phyloP scores from a whole-genome alignment of 2,888 invertebrate species.

The Pammene aurita region DNA sequence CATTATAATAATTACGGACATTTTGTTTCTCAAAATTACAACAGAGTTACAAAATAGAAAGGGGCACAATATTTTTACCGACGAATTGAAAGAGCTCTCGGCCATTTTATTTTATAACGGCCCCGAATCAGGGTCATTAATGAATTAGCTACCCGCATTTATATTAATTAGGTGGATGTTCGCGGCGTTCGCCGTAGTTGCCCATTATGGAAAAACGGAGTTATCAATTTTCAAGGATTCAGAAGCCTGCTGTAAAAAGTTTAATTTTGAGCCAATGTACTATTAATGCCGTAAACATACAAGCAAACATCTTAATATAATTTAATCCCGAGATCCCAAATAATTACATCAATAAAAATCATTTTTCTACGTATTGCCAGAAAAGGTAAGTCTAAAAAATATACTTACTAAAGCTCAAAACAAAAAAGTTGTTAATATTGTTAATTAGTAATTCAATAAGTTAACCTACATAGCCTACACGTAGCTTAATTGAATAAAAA shows the following conservation, averaged over 20 bases:
- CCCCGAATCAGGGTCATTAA: slow-evolving; percentile 34
- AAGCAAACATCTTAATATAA: not conserved
- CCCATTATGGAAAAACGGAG: slow-evolving; percentile 12
- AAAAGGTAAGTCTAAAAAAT: too few relatives aligned
- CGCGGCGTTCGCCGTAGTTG: not conserved
- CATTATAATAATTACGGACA: too few relatives aligned
- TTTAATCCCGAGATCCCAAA: not conserved
- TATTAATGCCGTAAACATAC: not conserved
- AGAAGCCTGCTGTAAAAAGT: not conserved
- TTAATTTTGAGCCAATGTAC: not conserved
- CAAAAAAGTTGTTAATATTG: too few relatives aligned
- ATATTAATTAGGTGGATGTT: slow-evolving; percentile 33
- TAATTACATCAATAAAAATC: too few relatives aligned
- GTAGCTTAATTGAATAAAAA: too few relatives aligned
- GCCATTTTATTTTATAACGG: slow-evolving; percentile 32
- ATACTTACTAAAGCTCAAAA: too few relatives aligned
- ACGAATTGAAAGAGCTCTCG: slow-evolving; percentile 45
- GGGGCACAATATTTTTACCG: slow-evolving; percentile 27
- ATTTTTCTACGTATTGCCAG: too few relatives aligned
- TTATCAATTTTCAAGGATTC: slow-evolving; percentile 2
- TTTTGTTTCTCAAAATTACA: too few relatives aligned
- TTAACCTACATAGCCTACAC: too few relatives aligned
- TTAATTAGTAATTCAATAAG: too few relatives aligned
- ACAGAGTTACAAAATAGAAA: slow-evolving; percentile 8
- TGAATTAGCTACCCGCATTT: slow-evolving; percentile 35